Conservation (phyloP, 2,113 vertebrate genomes). For the Chaenocephalus aceratus region DNA sequence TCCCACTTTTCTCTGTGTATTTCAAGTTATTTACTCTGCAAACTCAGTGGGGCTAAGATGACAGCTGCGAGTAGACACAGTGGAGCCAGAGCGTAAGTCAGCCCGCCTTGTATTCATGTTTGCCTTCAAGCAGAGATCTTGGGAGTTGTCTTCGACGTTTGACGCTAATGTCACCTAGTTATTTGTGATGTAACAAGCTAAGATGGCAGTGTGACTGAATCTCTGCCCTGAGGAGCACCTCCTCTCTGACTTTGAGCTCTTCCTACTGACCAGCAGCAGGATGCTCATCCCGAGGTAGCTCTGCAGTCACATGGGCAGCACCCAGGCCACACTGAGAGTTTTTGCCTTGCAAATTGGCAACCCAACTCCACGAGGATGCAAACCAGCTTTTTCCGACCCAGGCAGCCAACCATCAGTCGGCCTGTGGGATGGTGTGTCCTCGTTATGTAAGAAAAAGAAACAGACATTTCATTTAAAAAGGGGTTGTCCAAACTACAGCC, state of each 20-base stretch:
- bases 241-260: slow-evolving; percentile 30
- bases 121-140: not conserved
- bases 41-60: slow-evolving; percentile 42
- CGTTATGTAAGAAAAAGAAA: not conserved
- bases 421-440: not conserved
- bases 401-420: slow-evolving; percentile 32
- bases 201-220: slow-evolving; percentile 25
- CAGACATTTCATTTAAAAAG: too few species aligned
- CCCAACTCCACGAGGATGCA: slow-evolving; percentile 59
- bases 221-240: slow-evolving; percentile 15
- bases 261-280: slow-evolving; percentile 66
- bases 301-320: slow-evolving; percentile 55
- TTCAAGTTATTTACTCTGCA: slow-evolving; percentile 53
- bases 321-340: slow-evolving; percentile 16
- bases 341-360: slow-evolving; percentile 79
- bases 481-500: too few species aligned
- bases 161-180: slow-evolving; percentile 18
- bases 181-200: slow-evolving; percentile 12
- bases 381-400: slow-evolving; percentile 58
- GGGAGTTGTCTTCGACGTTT: slow-evolving; percentile 44
- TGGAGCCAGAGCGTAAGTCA: slow-evolving; percentile 35
- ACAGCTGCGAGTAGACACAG: slow-evolving; percentile 20
- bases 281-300: slow-evolving; percentile 36
- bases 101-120: slow-evolving; percentile 29
- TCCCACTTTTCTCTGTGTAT: slow-evolving; percentile 29